phyloP scores from a whole-genome alignment of 2,797 vertebrate genomes.

The Euthynnus affinis region DNA sequence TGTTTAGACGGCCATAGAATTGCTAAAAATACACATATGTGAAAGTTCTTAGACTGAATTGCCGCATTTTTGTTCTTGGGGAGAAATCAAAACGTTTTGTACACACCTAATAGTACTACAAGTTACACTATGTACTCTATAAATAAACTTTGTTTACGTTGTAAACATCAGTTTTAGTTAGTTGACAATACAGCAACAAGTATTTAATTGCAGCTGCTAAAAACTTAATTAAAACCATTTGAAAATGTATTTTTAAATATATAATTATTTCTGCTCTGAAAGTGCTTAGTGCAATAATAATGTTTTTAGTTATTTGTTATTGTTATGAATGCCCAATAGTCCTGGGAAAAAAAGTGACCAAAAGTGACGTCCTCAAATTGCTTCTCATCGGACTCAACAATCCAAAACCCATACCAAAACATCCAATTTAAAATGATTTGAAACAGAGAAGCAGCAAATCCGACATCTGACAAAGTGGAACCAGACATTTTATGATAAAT shows the following conservation, averaged over 20 bases:
- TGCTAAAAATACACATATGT: constrained; percentile 52
- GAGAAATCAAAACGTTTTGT: background rate
- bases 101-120: background rate
- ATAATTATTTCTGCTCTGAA: background rate
- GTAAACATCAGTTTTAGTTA: too few species aligned
- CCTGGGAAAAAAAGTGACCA: too few species aligned
- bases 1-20: constrained; percentile 46
- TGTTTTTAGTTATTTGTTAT: too few species aligned
- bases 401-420: background rate
- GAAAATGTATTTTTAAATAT: background rate
- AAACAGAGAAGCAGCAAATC: background rate
- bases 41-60: background rate
- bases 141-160: background rate
- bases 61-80: background rate
- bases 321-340: too few species aligned
- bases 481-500: too few species aligned
- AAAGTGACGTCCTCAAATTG: background rate
- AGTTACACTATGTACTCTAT: background rate
- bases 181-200: background rate
- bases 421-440: background rate
- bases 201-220: background rate
- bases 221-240: background rate
- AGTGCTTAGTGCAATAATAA: background rate
- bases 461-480: background rate
- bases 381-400: background rate